phyloP scores from a whole-genome alignment of 2,113 vertebrate genomes.

The Centrocercus urophasianus region DNA sequence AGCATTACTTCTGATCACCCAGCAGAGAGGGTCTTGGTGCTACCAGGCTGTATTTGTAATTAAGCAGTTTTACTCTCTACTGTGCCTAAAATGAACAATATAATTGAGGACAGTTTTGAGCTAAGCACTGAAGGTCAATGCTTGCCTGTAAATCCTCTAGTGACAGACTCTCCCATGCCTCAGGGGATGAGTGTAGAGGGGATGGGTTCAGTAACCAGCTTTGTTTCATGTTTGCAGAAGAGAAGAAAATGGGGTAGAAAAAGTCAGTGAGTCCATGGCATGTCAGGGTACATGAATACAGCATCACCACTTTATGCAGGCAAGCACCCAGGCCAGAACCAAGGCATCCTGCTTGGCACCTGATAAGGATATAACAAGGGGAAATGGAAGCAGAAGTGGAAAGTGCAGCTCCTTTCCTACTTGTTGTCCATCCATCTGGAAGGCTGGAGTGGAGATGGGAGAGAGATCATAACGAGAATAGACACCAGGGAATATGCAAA shows the following conservation, averaged over 20 bases:
- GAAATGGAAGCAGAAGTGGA: background rate
- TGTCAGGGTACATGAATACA: fast-evolving
- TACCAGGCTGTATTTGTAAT: background rate
- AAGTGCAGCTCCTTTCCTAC: background rate
- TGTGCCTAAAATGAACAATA: background rate
- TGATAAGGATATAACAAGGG: background rate
- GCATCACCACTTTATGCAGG: background rate
- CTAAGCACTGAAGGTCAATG: background rate
- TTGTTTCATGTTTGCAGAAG: background rate
- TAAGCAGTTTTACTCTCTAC: background rate
- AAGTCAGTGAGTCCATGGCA: background rate
- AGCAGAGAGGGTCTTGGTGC: background rate
- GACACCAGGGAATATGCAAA: background rate
- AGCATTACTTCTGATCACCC: background rate
- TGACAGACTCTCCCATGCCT: fast-evolving
- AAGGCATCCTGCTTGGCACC: background rate
- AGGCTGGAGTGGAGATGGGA: background rate
- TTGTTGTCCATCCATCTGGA: background rate
- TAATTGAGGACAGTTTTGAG: background rate
- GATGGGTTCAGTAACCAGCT: background rate
- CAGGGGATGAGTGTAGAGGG: background rate
- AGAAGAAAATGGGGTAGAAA: background rate
- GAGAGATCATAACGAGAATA: background rate
- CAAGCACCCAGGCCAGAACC: fast-evolving
- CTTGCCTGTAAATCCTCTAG: background rate